Percentiles rank a stretch among this genome's conserved stretches.
phyloP scores from a whole-genome alignment of 2,888 invertebrate genomes.

The Antitype chi region DNA sequence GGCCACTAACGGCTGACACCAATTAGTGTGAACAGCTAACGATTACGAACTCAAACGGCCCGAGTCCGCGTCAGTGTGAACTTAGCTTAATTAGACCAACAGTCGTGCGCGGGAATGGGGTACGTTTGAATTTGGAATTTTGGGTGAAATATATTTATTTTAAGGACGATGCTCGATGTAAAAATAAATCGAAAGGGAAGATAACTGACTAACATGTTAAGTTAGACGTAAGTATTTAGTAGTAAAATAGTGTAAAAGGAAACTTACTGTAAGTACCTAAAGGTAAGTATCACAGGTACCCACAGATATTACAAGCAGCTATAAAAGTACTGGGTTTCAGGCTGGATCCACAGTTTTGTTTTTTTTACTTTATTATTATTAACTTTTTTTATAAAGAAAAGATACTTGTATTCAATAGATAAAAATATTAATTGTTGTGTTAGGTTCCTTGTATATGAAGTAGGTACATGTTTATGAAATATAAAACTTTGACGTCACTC shows the following conservation, averaged over 20 bases:
- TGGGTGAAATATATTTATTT: background rate
- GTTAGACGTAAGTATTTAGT: background rate
- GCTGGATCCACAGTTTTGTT: background rate
- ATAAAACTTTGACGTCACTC: background rate
- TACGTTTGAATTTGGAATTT: constrained; percentile 42
- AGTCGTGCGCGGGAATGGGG: constrained; percentile 2
- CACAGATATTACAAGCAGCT: background rate
- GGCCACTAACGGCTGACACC: constrained; percentile 64
- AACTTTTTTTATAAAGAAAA: background rate
- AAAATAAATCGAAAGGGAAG: background rate
- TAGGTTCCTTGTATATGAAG: background rate
- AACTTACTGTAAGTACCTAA: background rate
- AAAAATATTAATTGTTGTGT: background rate
- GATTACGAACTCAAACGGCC: constrained; percentile 57
- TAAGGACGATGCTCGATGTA: no score
- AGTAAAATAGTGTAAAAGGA: background rate
- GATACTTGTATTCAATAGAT: background rate
- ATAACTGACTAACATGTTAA: background rate
- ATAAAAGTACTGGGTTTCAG: background rate
- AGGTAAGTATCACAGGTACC: background rate
- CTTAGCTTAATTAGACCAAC: constrained; percentile 65
- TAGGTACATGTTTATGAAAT: background rate
- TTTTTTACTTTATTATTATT: no score
- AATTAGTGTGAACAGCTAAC: constrained; percentile 72
- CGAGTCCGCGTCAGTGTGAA: constrained; percentile 68